Evolutionary conservation across 2,113 vertebrate genomes (phyloP), one percentile per base, ranked within the genome.

Genomic region (Orthonyx spaldingii): DNA sequence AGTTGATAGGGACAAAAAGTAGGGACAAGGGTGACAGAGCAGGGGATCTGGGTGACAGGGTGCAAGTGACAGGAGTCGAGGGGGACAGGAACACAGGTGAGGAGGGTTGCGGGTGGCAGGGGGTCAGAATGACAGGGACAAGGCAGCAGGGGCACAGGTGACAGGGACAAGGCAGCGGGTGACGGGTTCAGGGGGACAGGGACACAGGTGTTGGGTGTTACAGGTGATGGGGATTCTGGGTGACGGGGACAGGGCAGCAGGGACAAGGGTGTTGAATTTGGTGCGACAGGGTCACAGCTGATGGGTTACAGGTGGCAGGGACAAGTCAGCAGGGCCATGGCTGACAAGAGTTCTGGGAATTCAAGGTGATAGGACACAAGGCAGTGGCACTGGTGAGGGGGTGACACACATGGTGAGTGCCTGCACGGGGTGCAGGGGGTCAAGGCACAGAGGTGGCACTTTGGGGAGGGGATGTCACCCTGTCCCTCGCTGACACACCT

Each of bases 401-500:
- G 46, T 79, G 56, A 37, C 35, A 59, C 8, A 32, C 5, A 16
- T 12, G 37, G 9, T 5, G 12, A 16, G 35, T 41, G 17, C 20
- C 41, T 21, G 27, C 20, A 22, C 11, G 14, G 28, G 52, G 13
- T 10, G 24, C 32, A 26, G 44, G 28, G 6, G 1, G 5, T 61
- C 21, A 13, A 22, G 18, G 7, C 2, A 2, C 18, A 30, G 0
- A 16, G 63, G 53, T 61, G 1, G 14, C 6, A 18, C 15, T 69
- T 15, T 2, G 26, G 16, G 33, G 46, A 3, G 2, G 13, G 5
- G 4, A 1, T 27, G 35, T 71, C 63, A 83, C 84, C 18, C 30
- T 4, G 7, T 47, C 46, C 56, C 20, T 91, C 5, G 46, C 30
- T 74, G 37, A 46, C 33, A 3, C 35, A 9, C 65, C 28, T 70